Evolutionary conservation across 2,113 vertebrate species (phyloP).

Genomic region (Myotis yumanensis): DNA sequence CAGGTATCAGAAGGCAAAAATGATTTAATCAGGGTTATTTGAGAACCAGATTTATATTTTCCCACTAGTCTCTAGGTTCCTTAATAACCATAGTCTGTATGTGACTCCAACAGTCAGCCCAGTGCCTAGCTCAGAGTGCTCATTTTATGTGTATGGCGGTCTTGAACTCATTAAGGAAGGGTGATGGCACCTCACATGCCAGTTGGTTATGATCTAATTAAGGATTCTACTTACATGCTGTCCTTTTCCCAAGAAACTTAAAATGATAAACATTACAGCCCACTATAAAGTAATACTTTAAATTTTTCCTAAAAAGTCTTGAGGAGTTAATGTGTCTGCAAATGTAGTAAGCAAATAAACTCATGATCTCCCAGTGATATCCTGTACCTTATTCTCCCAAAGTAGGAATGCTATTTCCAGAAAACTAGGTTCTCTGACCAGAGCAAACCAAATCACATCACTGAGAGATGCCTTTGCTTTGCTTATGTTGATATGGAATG

Average conservation of each 20-base stretch:
- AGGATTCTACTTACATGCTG: neutral
- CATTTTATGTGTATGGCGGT: neutral
- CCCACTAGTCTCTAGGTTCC: neutral
- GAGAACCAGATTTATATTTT: slow-evolving; percentile 45
- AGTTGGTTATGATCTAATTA: neutral
- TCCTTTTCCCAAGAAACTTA: slow-evolving; percentile 4
- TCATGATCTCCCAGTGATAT: neutral
- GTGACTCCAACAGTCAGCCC: neutral
- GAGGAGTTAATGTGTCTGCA: neutral
- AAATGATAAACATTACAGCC: neutral
- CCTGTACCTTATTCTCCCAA: neutral
- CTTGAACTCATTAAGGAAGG: neutral
- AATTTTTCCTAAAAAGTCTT: neutral
- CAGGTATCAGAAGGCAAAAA: slow-evolving; percentile 48
- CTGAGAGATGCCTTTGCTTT: neutral
- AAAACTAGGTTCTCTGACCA: neutral
- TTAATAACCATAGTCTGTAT: neutral
- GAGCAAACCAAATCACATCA: neutral
- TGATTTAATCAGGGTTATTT: slow-evolving; percentile 41
- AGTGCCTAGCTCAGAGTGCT: neutral
- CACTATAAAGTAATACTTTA: slow-evolving; percentile 23
- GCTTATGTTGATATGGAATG: neutral
- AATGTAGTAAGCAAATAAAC: neutral
- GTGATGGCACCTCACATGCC: neutral
- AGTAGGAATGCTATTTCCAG: neutral